A percentile compares a stretch with the other conserved stretches of the same genome.
Conservation (phyloP, 2,888 invertebrate species). For the Gisinianus flammeolus region DNA sequence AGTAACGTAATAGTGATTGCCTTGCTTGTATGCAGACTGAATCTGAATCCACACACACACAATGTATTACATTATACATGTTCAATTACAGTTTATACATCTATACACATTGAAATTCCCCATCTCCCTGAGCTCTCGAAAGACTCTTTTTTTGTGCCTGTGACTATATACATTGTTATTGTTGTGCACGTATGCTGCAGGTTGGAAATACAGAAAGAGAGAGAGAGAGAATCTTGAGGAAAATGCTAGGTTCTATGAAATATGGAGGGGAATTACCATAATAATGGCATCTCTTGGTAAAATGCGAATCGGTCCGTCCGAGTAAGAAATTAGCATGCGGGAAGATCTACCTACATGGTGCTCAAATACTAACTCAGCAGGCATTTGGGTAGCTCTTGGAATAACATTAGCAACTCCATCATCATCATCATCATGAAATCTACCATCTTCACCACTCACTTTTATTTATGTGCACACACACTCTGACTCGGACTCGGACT, state of each 20-base stretch:
- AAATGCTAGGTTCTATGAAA: slow-evolving; percentile 45
- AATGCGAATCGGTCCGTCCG: slow-evolving; percentile 43
- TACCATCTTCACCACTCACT: slow-evolving; percentile 28
- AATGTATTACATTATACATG: not conserved
- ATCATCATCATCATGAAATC: slow-evolving; percentile 30
- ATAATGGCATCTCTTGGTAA: slow-evolving; percentile 51
- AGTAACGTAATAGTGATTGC: slow-evolving; percentile 9
- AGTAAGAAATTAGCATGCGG: slow-evolving; percentile 35
- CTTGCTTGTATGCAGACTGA: not conserved
- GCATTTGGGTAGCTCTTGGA: slow-evolving; percentile 33
- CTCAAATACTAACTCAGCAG: slow-evolving; percentile 21
- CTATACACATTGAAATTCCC: not conserved
- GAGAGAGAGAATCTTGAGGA: slow-evolving; percentile 13
- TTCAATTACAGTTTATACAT: not conserved
- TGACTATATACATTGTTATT: slow-evolving; percentile 1
- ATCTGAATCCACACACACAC: not conserved
- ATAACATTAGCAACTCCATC: slow-evolving; percentile 13
- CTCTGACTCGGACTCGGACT: slow-evolving; percentile 25
- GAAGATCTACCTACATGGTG: slow-evolving; percentile 31
- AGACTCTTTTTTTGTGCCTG: not conserved
- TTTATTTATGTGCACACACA: slow-evolving; percentile 36
- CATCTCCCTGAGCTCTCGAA: not conserved
- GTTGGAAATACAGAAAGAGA: not conserved
- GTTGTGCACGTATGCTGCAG: not conserved
- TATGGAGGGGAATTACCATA: slow-evolving; percentile 56